Base-by-base conservation (phyloP, 2,113 vertebrate species). In the Merops nubicus region DNA sequence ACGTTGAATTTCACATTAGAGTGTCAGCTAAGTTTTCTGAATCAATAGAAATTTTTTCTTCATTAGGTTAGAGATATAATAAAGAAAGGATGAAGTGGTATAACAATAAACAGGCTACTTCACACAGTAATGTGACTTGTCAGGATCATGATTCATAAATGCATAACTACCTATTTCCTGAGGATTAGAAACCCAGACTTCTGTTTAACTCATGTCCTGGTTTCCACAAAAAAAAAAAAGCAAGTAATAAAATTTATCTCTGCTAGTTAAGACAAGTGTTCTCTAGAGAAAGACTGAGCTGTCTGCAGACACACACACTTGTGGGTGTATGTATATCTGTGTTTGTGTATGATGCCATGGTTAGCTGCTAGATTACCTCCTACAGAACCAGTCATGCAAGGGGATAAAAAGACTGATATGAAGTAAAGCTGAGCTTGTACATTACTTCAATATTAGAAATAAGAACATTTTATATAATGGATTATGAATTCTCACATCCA, bases 121-220 rank as follows among this genome's bases (percentile, higher is more conserved):
- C 53, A 38, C 8, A 17, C 4, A 42, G 40, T 31, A 34, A 65
- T 21, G 29, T 59, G 81, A 53, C 0, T 1, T 57, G 74, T 48
- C 81, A 79, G 70, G 50, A 28, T 80, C 70, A 57, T 43, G 65
- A 82, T 45, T 53, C 53, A 28, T 77, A 75, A 85, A 75, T 51
- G 26, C 65, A 38, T 64, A 87, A 64, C 47, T 75, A 72, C 60
- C 60, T 56, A 18, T 85, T 95, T 96, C 64, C 89, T 69, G 62
- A 60, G 62, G 74, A 88, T 89, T 91, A 64, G 14, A 72, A 89
- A 73, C 36, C 64, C 77, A 89, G 93, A 48, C 93, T 78, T 19
- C 60, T 85, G 31, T 47, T 92, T 64, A 69, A 89, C 36, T 29
- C 28, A 75, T 7, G 0, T 20, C 69, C 45, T 72, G 40, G 19